These are phyloP conservation scores for Acanthopleura granulata DNA, from an alignment of 2,888 invertebrate species.

Conservation along the genomic window DNA sequence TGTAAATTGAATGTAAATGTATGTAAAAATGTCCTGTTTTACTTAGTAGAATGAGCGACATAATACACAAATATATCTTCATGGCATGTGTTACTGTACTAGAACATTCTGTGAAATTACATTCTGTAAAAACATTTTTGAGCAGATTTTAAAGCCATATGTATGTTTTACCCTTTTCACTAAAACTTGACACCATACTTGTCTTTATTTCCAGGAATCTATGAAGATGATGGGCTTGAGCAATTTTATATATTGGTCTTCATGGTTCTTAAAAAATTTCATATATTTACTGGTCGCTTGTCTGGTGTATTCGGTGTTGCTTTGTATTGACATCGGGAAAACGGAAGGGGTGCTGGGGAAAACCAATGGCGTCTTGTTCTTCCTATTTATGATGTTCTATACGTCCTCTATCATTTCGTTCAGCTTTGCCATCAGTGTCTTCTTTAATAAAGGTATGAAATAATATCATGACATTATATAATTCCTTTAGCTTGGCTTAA, in stretches of 20 bases:
- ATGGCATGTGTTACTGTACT: no score
- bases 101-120: no score
- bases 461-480: no score
- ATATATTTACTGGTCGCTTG: slow-evolving; percentile 77
- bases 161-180: no score
- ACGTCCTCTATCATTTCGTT: slow-evolving; percentile 79
- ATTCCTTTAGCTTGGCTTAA: no score
- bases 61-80: no score
- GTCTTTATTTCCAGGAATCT: slow-evolving; percentile 77
- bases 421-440: slow-evolving; percentile 82
- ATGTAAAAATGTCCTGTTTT: no score
- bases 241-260: slow-evolving; percentile 86
- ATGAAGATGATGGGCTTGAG: slow-evolving; percentile 92
- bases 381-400: slow-evolving; percentile 80
- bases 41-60: no score
- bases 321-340: slow-evolving; percentile 48
- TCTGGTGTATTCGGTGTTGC: slow-evolving; percentile 68
- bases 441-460: slow-evolving; percentile 79
- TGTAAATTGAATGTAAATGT: no score
- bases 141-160: no score
- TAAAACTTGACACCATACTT: neutral
- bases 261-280: slow-evolving; percentile 86
- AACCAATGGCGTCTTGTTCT: slow-evolving; percentile 75
- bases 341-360: slow-evolving; percentile 47
- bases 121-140: no score